Base-by-base conservation (phyloP, 2,797 vertebrate species). In the Micromesistius poutassou region DNA sequence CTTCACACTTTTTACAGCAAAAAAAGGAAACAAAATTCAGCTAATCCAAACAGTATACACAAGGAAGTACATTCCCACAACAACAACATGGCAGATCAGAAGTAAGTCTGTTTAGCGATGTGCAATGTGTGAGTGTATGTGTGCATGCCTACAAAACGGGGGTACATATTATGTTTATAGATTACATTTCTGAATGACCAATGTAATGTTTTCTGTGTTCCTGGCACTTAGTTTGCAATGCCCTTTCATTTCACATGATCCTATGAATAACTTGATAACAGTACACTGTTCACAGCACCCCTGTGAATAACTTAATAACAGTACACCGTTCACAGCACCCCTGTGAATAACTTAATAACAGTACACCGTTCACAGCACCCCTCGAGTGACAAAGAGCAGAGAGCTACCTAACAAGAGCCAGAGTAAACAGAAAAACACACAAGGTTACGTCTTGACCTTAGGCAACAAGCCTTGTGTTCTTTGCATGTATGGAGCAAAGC, bases 81-180 rank as follows among this genome's bases (percentile, higher is more conserved):
- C 87, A 89, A 87, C 77, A 87, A 83, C 80, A 93, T 89, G 85
- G 91, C 87, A 81, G 90, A 93, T 78, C 87, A 91, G 33, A 94
- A 92, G 94, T 95, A 90, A 94, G 93, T 92, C 75, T 73, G 66
- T 25, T 46, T 31, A 76, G 4, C 40, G 28, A 55, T 76, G 36
- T 66, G 4, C 40, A n/a, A 55, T 76, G 36, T 66, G 33, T 70
- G 35, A 68, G 72, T 66, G 31, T 31, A 25, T 73, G 74, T 62
- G 71, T 46, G 75, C 30, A 46, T 16, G 72, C 62, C n/a, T 66
- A 66, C 50, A 22, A 62, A 74, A 40, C 74, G 76, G 31, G 7
- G 30, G 22, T 74, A 38, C 66, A 71, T 74, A 5, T 72, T 75
- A 31, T 55, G n/a, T 66, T 25, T 28, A 66, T 0, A 10, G 62